phyloP scores from a whole-genome alignment of 2,888 invertebrate genomes.

The Andricus curvator region DNA sequence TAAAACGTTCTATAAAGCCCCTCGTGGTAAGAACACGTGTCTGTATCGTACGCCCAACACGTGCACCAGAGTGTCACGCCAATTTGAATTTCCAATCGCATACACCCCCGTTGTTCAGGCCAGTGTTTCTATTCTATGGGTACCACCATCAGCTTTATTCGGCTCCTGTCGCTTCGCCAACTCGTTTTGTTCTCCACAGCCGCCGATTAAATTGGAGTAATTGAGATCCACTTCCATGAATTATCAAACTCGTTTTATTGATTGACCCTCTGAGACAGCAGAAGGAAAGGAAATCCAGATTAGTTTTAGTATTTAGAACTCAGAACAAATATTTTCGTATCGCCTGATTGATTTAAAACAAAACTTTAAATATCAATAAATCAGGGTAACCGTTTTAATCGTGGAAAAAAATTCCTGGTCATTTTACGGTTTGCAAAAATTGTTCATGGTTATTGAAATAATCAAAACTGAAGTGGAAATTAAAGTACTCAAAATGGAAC shows the following conservation, averaged over 20 bases:
- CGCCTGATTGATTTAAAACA: too few species aligned
- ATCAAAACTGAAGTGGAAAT: too few species aligned
- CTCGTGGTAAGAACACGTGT: slow-evolving; percentile 23
- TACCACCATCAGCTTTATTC: slow-evolving; percentile 1
- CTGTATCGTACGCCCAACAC: slow-evolving; percentile 7
- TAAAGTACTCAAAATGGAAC: too few species aligned
- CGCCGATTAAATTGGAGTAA: slow-evolving; percentile 15
- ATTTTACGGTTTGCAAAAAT: too few species aligned
- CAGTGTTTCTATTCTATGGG: slow-evolving; percentile 13
- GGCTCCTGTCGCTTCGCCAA: neutral
- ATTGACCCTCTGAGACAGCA: neutral
- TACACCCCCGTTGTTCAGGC: slow-evolving; percentile 20
- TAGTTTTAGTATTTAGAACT: neutral
- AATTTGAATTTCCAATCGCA: slow-evolving; percentile 30
- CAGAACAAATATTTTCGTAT: neutral
- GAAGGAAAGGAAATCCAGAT: neutral
- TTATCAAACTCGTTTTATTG: neutral
- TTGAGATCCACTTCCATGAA: slow-evolving; percentile 20
- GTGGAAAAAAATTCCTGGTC: too few species aligned
- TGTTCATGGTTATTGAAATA: too few species aligned
- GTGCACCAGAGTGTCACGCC: slow-evolving; percentile 1
- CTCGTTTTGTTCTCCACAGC: slow-evolving; percentile 9
- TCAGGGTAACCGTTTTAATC: too few species aligned
- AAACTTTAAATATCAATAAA: too few species aligned
- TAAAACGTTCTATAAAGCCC: slow-evolving; percentile 28